Conservation (phyloP, 2,113 vertebrate species). For the Sardina pilchardus region DNA sequence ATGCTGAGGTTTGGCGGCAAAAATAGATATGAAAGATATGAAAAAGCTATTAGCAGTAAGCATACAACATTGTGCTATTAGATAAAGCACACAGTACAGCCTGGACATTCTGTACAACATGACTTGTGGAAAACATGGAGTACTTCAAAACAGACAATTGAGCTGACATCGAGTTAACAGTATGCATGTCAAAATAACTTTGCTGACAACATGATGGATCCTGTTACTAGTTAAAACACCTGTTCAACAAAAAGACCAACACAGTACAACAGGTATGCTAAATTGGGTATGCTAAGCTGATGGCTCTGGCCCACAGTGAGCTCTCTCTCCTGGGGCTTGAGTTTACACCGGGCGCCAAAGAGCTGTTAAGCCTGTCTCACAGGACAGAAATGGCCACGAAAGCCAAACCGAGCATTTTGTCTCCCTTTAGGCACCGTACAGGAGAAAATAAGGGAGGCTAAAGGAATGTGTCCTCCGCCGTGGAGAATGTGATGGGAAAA, state of each 20-base stretch:
- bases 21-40: no score
- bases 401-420: background rate
- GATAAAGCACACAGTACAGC: no score
- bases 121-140: no score
- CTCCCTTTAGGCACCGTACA: background rate
- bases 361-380: background rate
- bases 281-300: background rate
- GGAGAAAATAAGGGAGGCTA: background rate
- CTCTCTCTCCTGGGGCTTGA: background rate
- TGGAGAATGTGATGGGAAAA: background rate
- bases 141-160: background rate
- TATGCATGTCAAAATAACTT: background rate
- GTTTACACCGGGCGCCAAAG: background rate
- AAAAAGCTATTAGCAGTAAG: background rate
- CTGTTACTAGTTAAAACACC: background rate
- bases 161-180: background rate
- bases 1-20: background rate
- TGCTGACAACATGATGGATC: background rate
- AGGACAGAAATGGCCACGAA: background rate
- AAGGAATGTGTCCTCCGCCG: background rate
- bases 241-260: background rate
- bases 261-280: background rate
- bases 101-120: no score
- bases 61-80: background rate
- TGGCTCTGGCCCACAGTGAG: background rate